phyloP scores from a whole-genome alignment of 2,113 vertebrate species.

The Stigmatopora nigra region DNA sequence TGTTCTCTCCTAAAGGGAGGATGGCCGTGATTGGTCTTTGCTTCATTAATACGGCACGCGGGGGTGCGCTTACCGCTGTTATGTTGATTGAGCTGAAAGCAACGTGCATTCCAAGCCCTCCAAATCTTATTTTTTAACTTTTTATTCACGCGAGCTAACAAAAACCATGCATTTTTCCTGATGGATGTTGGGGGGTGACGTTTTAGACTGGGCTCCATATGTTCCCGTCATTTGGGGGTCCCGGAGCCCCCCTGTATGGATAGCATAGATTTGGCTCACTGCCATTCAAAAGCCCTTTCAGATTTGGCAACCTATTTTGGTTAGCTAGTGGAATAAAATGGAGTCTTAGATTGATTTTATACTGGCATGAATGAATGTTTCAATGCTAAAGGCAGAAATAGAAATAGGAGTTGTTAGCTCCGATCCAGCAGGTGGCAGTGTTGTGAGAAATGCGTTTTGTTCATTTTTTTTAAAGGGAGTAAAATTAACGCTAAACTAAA shows the following conservation, averaged over 20 bases:
- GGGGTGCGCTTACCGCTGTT: conserved; percentile 35
- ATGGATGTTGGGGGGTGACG: conserved; percentile 12
- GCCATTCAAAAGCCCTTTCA: conserved; percentile 42
- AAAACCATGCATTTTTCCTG: background rate
- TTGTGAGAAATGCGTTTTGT: no score
- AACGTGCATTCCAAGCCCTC: conserved; percentile 13
- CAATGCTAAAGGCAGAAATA: no score
- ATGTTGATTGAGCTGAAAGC: conserved; percentile 43
- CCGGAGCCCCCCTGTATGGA: conserved; percentile 41
- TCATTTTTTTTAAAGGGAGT: no score
- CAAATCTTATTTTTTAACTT: conserved; percentile 13
- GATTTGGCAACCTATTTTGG: no score
- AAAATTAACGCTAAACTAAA: no score
- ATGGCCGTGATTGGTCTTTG: conserved; percentile 35
- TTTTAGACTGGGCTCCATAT: conserved; percentile 54
- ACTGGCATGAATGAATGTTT: no score
- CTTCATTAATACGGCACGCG: conserved; percentile 49
- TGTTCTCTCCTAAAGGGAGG: conserved; percentile 18
- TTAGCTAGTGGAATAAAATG: no score
- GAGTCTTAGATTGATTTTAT: no score
- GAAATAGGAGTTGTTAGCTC: no score
- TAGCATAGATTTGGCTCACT: conserved; percentile 52
- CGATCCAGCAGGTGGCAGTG: no score
- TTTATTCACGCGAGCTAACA: conserved; percentile 7
- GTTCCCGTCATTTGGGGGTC: conserved; percentile 54